A percentile compares a stretch with the other conserved stretches of the same genome.
phyloP scores from a whole-genome alignment of 2,113 vertebrate species.

The Indri indri region DNA sequence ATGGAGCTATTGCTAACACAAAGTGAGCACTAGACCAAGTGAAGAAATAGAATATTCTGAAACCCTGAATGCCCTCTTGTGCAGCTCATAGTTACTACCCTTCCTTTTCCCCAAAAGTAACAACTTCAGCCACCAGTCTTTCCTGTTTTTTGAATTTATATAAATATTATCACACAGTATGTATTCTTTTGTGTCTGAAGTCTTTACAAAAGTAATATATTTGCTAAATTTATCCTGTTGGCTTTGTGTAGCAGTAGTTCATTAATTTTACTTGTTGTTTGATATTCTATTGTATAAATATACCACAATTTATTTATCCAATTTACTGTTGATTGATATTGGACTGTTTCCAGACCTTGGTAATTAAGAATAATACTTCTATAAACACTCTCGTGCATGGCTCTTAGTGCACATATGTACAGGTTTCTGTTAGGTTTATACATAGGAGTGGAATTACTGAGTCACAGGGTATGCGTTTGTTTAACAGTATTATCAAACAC shows the following conservation, averaged over 20 bases:
- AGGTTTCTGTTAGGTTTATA: background rate
- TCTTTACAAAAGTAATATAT: background rate
- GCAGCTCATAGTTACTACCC: background rate
- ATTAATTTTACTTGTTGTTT: conserved; percentile 31
- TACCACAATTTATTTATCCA: conserved; percentile 25
- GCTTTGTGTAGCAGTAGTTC: background rate
- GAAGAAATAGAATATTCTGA: background rate
- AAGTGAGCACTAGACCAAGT: background rate
- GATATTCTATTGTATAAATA: conserved; percentile 13
- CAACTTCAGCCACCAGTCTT: background rate
- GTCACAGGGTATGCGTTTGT: background rate
- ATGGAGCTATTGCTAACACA: background rate
- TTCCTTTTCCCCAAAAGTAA: background rate
- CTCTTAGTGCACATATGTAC: background rate
- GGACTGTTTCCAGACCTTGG: background rate
- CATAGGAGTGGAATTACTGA: background rate
- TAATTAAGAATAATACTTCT: conserved; percentile 37
- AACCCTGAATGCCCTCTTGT: background rate
- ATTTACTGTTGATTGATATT: background rate
- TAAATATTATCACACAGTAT: background rate
- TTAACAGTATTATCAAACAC: background rate
- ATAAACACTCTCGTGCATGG: background rate
- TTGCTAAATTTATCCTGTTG: background rate
- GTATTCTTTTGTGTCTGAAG: background rate
- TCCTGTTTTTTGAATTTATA: background rate